Percentiles rank a stretch among this genome's conserved stretches.
Conservation (phyloP, 2,888 invertebrate species). For the Zaprionus lineosus region DNA sequence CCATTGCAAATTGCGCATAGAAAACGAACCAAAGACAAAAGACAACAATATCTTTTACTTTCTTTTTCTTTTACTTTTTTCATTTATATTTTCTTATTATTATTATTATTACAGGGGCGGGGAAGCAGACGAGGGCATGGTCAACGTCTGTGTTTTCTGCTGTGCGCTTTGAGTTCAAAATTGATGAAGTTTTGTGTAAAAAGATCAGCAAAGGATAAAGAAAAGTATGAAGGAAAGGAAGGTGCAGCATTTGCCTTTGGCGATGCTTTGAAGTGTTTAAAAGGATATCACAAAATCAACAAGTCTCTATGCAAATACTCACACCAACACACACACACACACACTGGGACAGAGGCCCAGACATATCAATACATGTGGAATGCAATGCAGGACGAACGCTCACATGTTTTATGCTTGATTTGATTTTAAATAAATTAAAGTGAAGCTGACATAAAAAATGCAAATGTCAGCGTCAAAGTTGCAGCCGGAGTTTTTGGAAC, state of each 20-base stretch:
- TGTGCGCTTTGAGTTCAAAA: slow-evolving; percentile 4
- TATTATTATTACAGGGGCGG: no score
- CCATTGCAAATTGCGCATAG: slow-evolving; percentile 68
- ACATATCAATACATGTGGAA: not conserved
- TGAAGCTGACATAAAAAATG: slow-evolving; percentile 21
- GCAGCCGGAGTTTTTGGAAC: slow-evolving; percentile 27
- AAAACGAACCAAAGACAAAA: slow-evolving; percentile 41
- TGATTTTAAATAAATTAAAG: slow-evolving; percentile 58
- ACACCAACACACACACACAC: not conserved
- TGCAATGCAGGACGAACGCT: not conserved
- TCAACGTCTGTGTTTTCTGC: slow-evolving; percentile 13
- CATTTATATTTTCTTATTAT: no score
- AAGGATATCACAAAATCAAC: slow-evolving; percentile 3
- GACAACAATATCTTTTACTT: slow-evolving; percentile 38
- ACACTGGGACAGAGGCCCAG: not conserved
- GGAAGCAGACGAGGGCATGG: no score
- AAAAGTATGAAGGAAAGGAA: slow-evolving; percentile 12
- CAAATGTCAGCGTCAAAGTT: slow-evolving; percentile 53
- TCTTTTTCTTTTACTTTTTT: slow-evolving; percentile 8
- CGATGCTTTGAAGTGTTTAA: no score
- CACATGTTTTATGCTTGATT: slow-evolving; percentile 53
- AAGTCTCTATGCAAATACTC: not conserved
- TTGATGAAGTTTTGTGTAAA: slow-evolving; percentile 56
- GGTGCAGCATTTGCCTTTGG: slow-evolving; percentile 4
- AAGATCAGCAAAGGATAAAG: not conserved